Evolutionary conservation across 2,113 vertebrate genomes (phyloP).

Genomic region (Hoplias malabaricus): DNA sequence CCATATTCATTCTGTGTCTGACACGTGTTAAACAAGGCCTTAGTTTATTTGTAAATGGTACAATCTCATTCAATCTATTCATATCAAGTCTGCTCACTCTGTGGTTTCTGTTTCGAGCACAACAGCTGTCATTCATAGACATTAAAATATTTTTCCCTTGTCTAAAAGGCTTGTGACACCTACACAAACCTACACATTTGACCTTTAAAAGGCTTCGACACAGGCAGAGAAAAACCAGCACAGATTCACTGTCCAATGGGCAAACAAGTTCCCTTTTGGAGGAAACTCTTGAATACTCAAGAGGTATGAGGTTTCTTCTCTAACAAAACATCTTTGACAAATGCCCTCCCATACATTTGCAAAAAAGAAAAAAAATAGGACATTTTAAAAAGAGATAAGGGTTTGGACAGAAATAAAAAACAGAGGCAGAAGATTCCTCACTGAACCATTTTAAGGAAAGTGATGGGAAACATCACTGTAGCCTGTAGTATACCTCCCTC

Average conservation of each 20-base stretch:
- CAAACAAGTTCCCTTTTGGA: not conserved
- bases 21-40: not conserved
- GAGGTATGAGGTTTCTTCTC: not conserved
- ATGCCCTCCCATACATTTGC: not conserved
- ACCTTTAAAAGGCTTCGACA: conserved; percentile 7
- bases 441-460: not conserved
- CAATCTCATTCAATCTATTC: not conserved
- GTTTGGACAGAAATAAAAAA: not conserved
- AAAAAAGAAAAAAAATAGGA: not conserved
- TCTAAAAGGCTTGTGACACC: not conserved
- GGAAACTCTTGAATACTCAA: not conserved
- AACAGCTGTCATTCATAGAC: not conserved
- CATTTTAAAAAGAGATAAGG: not conserved
- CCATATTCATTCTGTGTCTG: not conserved
- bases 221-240: not conserved
- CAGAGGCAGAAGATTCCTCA: not conserved
- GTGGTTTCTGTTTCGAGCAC: conserved; percentile 16
- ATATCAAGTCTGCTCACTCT: not conserved
- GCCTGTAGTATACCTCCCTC: conserved; percentile 11
- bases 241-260: not conserved
- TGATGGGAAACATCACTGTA: not conserved
- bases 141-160: conserved; percentile 2
- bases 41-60: not conserved
- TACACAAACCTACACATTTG: conserved; percentile 31
- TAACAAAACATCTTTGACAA: not conserved